phyloP scores from a whole-genome alignment of 2,797 vertebrate species.

The Buceros bicornis region DNA sequence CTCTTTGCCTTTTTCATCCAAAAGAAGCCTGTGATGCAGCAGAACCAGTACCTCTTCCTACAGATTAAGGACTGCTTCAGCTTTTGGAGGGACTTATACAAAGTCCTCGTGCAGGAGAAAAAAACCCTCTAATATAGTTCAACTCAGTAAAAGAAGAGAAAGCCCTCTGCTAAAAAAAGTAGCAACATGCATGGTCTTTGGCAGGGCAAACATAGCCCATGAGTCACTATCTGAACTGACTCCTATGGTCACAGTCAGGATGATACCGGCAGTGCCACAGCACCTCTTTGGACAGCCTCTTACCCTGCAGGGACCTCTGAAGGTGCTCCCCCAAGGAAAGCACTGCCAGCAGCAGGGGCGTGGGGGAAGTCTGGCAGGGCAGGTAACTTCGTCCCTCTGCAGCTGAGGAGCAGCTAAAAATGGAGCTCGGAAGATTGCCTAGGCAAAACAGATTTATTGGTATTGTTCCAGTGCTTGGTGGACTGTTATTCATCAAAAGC shows the following conservation, averaged over 20 bases:
- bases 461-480: not conserved
- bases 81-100: not conserved
- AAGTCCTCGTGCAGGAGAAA: not conserved
- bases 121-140: not conserved
- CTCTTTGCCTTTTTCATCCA: not conserved
- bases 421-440: not conserved
- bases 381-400: not conserved
- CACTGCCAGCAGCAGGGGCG: not conserved
- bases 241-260: not conserved
- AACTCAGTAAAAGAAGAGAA: not conserved
- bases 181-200: not conserved
- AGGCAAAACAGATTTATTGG: not conserved
- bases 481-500: conserved; percentile 31
- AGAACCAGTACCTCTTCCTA: not conserved
- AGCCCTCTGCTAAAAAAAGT: not conserved
- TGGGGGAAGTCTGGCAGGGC: not conserved
- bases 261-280: not conserved
- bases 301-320: not conserved
- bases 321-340: not conserved
- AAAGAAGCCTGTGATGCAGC: not conserved
- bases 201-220: not conserved
- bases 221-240: not conserved
- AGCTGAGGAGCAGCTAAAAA: not conserved
- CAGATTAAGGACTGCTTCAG: not conserved
- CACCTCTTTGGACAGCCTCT: not conserved